Evolutionary conservation across 1,140 invertebrate species (phyloP).

Genomic region (Nasonia giraulti): DNA sequence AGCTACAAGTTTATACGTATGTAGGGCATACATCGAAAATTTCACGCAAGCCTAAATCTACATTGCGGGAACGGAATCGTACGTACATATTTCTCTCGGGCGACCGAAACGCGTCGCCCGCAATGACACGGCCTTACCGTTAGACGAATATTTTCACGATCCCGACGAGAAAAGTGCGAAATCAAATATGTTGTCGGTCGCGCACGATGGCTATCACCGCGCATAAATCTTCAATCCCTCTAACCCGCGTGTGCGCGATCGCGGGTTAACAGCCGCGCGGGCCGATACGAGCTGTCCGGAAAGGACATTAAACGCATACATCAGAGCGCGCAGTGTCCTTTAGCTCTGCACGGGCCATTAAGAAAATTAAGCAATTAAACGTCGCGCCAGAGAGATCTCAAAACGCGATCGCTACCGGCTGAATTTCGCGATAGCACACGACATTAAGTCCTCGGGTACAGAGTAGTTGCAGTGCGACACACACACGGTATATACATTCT

Average conservation of each 20-base stretch:
- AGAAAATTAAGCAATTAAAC: slow-evolving; percentile 34
- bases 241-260: background rate
- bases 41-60: background rate
- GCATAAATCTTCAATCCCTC: background rate
- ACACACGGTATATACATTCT: background rate
- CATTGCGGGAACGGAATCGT: background rate
- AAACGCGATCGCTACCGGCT: background rate
- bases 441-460: background rate
- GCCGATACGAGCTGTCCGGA: background rate
- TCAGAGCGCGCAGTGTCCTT: slow-evolving; percentile 6
- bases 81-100: background rate
- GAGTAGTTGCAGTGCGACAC: background rate
- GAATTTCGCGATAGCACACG: slow-evolving; percentile 18
- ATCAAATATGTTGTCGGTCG: background rate
- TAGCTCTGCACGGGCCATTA: background rate
- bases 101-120: background rate
- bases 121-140: background rate
- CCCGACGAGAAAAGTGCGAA: background rate
- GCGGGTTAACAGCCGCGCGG: background rate
- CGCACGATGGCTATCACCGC: background rate
- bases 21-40: background rate
- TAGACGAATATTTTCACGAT: background rate
- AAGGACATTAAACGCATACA: slow-evolving; percentile 9
- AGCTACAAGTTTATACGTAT: background rate
- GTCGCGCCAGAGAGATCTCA: background rate